phyloP scores from a whole-genome alignment of 2,888 invertebrate genomes.

The Helobdella robusta region DNA sequence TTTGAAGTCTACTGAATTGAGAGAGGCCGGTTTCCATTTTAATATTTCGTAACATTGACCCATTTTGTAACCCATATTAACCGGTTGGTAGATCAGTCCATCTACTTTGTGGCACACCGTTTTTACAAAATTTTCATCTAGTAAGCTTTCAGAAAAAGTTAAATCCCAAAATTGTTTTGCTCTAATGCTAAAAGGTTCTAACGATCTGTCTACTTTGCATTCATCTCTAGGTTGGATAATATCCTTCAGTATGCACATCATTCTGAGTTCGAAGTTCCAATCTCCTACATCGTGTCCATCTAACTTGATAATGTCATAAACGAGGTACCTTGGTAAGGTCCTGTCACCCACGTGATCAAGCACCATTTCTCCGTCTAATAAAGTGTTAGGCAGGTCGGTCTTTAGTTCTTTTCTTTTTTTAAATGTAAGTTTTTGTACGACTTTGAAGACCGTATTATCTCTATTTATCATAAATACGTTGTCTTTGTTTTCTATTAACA shows the following conservation, averaged over 20 bases:
- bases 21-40: conserved; percentile 90
- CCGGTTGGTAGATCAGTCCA: conserved; percentile 93
- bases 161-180: conserved; percentile 80
- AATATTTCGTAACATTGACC: conserved; percentile 75
- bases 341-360: conserved; percentile 67
- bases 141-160: conserved; percentile 41
- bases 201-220: conserved; percentile 62
- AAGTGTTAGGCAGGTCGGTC: conserved; percentile 69
- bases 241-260: conserved; percentile 62
- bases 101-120: conserved; percentile 86
- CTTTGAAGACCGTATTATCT: conserved; percentile 79
- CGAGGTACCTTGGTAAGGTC: conserved; percentile 72
- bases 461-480: conserved; percentile 88
- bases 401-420: conserved; percentile 58
- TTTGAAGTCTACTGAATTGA: conserved; percentile 92
- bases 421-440: conserved; percentile 65
- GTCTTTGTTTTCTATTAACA: conserved; percentile 76
- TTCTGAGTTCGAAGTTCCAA: conserved; percentile 65
- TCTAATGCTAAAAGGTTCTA: conserved; percentile 81
- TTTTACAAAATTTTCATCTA: conserved; percentile 72
- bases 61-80: conserved; percentile 67
- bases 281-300: conserved; percentile 51
- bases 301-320: conserved; percentile 83
- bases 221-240: conserved; percentile 58
- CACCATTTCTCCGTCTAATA: conserved; percentile 94